phyloP scores from a whole-genome alignment of 2,113 vertebrate species.

The Salvelinus fontinalis region DNA sequence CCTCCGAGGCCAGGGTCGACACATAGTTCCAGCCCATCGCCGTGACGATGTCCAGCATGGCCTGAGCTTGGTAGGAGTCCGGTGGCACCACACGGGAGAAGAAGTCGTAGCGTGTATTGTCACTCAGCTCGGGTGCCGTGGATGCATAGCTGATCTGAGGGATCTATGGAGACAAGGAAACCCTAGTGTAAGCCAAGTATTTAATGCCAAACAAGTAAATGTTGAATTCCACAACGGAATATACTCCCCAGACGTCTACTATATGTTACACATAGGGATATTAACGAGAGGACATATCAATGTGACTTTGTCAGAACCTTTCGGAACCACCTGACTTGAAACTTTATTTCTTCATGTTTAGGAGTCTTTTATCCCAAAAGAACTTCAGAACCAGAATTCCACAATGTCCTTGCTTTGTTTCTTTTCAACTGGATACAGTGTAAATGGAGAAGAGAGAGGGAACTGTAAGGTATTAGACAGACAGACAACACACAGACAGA shows the following conservation, averaged over 20 bases:
- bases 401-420: background rate
- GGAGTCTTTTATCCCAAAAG: background rate
- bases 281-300: too few relatives aligned
- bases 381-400: background rate
- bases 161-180: constrained; percentile 74
- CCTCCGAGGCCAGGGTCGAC: constrained; percentile 78
- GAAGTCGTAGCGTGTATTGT: constrained; percentile 68
- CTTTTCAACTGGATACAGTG: background rate
- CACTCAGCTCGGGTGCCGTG: constrained; percentile 82
- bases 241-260: too few relatives aligned
- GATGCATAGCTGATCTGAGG: constrained; percentile 94
- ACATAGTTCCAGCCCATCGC: constrained; percentile 82
- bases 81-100: constrained; percentile 69
- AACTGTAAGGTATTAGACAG: constrained; percentile 15
- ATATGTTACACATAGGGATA: too few relatives aligned
- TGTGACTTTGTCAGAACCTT: too few relatives aligned
- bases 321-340: too few relatives aligned
- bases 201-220: too few relatives aligned
- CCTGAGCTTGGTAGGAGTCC: constrained; percentile 80
- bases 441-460: background rate
- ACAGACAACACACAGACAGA: constrained; percentile 3
- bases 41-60: constrained; percentile 80
- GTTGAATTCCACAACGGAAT: too few relatives aligned
- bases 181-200: too few relatives aligned
- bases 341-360: too few relatives aligned